These are phyloP conservation scores for Piaya cayana DNA, from an alignment of 2,113 vertebrate genomes.

Conservation along the genomic window DNA sequence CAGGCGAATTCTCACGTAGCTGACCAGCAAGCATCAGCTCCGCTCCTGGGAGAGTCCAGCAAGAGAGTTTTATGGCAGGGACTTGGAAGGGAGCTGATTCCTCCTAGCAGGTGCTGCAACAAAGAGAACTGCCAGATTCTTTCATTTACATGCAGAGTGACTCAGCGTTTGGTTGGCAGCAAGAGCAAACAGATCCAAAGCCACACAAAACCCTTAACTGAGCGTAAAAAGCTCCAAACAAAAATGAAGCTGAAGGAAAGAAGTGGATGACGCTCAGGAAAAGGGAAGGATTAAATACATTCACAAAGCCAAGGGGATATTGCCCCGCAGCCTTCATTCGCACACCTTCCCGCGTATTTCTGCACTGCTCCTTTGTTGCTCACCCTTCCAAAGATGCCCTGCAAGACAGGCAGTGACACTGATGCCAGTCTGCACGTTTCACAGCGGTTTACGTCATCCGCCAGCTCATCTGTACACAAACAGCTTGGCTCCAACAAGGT, in stretches of 20 bases:
- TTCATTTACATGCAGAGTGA: not conserved
- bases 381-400: not conserved
- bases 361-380: not conserved
- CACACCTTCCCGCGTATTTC: not conserved
- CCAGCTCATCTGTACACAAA: not conserved
- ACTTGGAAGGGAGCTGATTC: not conserved
- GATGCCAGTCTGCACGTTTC: not conserved
- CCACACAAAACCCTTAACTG: not conserved
- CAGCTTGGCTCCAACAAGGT: not conserved
- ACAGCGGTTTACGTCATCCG: not conserved
- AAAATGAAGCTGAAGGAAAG: not conserved
- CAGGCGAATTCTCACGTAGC: not conserved
- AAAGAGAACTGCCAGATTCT: slow-evolving; percentile 21
- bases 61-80: not conserved
- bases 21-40: not conserved
- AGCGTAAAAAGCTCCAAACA: not conserved
- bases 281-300: not conserved
- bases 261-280: not conserved
- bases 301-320: not conserved
- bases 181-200: not conserved
- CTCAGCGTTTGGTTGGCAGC: not conserved
- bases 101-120: slow-evolving; percentile 5
- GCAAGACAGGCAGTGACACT: not conserved
- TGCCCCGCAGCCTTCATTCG: not conserved
- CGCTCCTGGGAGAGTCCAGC: not conserved